Evolutionary conservation across 2,888 invertebrate genomes (phyloP).

Genomic region (Minunthozetes semirufus): DNA sequence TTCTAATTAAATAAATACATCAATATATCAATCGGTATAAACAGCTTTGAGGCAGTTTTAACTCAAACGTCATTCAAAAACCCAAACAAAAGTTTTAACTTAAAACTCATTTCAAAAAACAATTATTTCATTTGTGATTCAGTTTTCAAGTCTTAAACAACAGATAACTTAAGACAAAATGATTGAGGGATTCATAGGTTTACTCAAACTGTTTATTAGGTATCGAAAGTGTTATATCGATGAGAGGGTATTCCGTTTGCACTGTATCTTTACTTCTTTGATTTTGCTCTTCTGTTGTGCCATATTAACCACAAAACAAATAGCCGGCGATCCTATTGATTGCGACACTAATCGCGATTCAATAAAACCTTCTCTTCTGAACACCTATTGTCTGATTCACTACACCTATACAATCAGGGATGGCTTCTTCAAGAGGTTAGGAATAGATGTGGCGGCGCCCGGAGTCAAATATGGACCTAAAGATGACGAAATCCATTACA

Average conservation of each 20-base stretch:
- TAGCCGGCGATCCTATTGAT: constrained; percentile 43
- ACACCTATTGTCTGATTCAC: constrained; percentile 88
- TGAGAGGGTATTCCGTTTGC: constrained; percentile 43
- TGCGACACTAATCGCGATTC: constrained; percentile 41
- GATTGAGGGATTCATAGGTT: background rate
- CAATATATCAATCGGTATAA: too few relatives aligned
- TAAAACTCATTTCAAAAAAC: too few relatives aligned
- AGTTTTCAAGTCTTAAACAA: too few relatives aligned
- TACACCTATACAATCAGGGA: constrained; percentile 73
- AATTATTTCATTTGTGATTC: too few relatives aligned
- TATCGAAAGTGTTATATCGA: constrained; percentile 34
- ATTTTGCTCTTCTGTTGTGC: constrained; percentile 42
- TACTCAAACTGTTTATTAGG: background rate
- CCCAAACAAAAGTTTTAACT: too few relatives aligned
- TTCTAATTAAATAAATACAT: too few relatives aligned
- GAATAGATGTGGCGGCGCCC: constrained; percentile 64
- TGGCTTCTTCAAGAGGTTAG: constrained; percentile 71
- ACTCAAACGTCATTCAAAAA: too few relatives aligned
- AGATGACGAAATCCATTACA: constrained; percentile 45
- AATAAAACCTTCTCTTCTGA: constrained; percentile 53
- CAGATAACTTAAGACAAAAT: background rate
- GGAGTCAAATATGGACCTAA: constrained; percentile 54
- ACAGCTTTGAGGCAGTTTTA: too few relatives aligned
- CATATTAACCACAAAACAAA: constrained; percentile 42
- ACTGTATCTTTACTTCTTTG: constrained; percentile 43